Evolutionary conservation across 2,113 vertebrate genomes (phyloP), one percentile per base, ranked within the genome.

Genomic region (Ariopsis seemanni): DNA sequence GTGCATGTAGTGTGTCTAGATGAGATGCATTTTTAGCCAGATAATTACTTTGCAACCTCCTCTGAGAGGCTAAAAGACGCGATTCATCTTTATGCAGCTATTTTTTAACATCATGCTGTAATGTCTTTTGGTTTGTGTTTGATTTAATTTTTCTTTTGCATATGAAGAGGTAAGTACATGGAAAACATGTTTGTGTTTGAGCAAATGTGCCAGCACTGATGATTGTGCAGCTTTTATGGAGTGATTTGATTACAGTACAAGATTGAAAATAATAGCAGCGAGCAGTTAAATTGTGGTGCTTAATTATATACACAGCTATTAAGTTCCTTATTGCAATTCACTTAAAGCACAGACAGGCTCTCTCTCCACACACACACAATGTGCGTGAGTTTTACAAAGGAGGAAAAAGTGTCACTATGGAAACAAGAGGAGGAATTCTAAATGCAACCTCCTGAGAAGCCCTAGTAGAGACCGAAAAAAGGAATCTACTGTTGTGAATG

Each of bases 401-500:
- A 94, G 94, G 93, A 89, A 90, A 93, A 94, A 94, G 94, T 95
- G 95, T 96, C 94, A 95, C 94, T 95, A 95, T 96, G 95, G 95
- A 95, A 96, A 96, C 95, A 94, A 94, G 94, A 95, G 93, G 92
- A 93, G 89, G 94, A 95, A 94, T 93, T 95, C 94, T 95, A 94
- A 95, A 96, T 94, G 94, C 94, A 94, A 94, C 93, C 94, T 95
- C 95, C 94, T 93, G 92, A 95, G 93, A 93, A 91, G 89, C 91
- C 78, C 83, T 93, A 93, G 93, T 93, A 93, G 93, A 94, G 92
- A 94, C 92, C 95, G 95, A 94, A 94, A 65, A 93, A 94, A 93
- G 88, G 89, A 93, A 93, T 94, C 93, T 93, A 91, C 90, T 87
- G 91, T 91, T 85, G 91, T 93, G 91, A 93, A 91, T 93, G 93